These are phyloP conservation scores for Chalcosyrphus nemorum DNA, from an alignment of 2,888 invertebrate species.

Conservation along the genomic window DNA sequence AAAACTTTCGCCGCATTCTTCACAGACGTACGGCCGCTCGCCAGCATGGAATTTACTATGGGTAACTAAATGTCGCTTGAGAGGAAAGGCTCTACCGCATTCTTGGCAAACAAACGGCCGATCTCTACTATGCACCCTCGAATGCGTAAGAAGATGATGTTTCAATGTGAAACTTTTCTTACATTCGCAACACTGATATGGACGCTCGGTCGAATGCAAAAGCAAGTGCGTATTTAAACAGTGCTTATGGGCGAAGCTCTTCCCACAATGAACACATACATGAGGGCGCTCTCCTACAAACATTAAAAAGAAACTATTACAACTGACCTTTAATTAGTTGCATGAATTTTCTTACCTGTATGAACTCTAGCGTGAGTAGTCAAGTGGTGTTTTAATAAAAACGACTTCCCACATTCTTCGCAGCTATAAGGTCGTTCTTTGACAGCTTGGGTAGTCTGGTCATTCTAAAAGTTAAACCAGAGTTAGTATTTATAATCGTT, in stretches of 20 bases:
- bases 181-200: constrained; percentile 92
- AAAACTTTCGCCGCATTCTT: constrained; percentile 95
- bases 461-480: constrained; percentile 75
- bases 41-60: constrained; percentile 94
- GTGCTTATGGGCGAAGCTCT: constrained; percentile 91
- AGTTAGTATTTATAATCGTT: not conserved
- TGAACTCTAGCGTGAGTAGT: constrained; percentile 92
- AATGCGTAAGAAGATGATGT: constrained; percentile 91
- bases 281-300: constrained; percentile 88
- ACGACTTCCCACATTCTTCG: constrained; percentile 92
- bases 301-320: constrained; percentile 17
- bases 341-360: constrained; percentile 83
- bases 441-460: constrained; percentile 80
- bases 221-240: constrained; percentile 92
- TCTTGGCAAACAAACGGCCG: constrained; percentile 92
- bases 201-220: constrained; percentile 90
- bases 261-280: constrained; percentile 90
- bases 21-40: constrained; percentile 92
- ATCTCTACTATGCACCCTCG: constrained; percentile 90
- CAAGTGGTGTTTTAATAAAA: constrained; percentile 91
- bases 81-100: constrained; percentile 91
- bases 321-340: not conserved
- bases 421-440: constrained; percentile 92
- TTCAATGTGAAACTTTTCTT: constrained; percentile 93
- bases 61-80: constrained; percentile 91